These are phyloP conservation scores for Anser cygnoides DNA, from an alignment of 2,113 vertebrate genomes.

Conservation along the genomic window DNA sequence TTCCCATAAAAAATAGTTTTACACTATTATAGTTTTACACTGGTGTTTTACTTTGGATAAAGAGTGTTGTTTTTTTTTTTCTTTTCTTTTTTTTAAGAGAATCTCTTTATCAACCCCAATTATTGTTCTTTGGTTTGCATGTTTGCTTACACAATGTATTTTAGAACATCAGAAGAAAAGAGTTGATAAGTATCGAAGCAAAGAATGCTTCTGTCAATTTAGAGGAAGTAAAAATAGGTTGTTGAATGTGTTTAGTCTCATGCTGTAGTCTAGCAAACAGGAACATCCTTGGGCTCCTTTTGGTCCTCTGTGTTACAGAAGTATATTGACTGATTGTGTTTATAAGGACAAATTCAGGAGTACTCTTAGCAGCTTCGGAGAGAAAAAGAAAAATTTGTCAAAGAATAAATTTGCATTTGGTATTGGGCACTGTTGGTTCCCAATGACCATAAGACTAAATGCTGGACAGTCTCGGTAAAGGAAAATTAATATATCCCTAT, in stretches of 20 bases:
- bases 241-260: not conserved
- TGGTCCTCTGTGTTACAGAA: not conserved
- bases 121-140: not conserved
- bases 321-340: not conserved
- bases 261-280: not conserved
- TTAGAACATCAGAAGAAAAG: not conserved
- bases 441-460: accelerated
- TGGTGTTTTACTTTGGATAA: not conserved
- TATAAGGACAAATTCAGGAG: not conserved
- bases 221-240: not conserved
- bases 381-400: not conserved
- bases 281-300: not conserved
- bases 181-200: not conserved
- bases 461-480: not conserved
- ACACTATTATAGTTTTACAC: not conserved
- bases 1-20: not conserved
- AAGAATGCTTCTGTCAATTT: not conserved
- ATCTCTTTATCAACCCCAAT: not conserved
- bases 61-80: not conserved
- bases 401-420: not conserved
- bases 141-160: not conserved
- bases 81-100: not conserved
- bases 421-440: not conserved
- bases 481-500: not conserved
- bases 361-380: not conserved